Conservation (phyloP, 2,113 vertebrate species). For the Crotalus helleri region DNA sequence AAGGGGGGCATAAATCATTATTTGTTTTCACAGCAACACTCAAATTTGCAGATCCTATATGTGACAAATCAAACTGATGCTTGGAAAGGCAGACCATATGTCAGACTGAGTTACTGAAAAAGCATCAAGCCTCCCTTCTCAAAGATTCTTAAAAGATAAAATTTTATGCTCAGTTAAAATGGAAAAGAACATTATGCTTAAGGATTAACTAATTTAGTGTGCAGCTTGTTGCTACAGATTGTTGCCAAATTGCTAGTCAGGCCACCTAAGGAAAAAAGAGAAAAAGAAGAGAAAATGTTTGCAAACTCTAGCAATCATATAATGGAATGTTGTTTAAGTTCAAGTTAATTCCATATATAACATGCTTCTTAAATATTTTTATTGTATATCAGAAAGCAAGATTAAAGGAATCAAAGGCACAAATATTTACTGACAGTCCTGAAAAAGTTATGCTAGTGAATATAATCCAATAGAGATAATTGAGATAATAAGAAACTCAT, state of each 20-base stretch:
- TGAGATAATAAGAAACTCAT: neutral
- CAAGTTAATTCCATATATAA: neutral
- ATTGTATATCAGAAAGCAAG: conserved; percentile 38
- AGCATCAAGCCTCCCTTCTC: conserved; percentile 50
- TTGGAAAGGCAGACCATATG: conserved; percentile 69
- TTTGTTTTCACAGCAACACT: conserved; percentile 72
- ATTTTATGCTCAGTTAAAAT: conserved; percentile 74
- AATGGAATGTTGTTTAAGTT: neutral
- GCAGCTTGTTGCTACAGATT: conserved; percentile 60
- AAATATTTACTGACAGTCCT: conserved; percentile 5
- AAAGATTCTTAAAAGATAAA: conserved; percentile 64
- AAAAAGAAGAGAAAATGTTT: conserved; percentile 25
- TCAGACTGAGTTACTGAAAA: conserved; percentile 68
- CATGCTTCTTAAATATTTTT: neutral
- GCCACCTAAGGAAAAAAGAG: conserved; percentile 28
- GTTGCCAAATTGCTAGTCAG: conserved; percentile 63
- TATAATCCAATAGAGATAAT: neutral
- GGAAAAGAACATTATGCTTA: conserved; percentile 70
- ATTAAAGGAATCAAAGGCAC: conserved; percentile 18
- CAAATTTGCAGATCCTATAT: conserved; percentile 65
- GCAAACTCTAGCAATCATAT: conserved; percentile 54
- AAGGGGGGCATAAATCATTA: conserved; percentile 61
- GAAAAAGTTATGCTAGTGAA: neutral
- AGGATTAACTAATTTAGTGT: conserved; percentile 64
- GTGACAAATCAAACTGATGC: conserved; percentile 63